These are phyloP conservation scores for Hyperopisus bebe DNA, from an alignment of 2,113 vertebrate species.

Conservation along the genomic window DNA sequence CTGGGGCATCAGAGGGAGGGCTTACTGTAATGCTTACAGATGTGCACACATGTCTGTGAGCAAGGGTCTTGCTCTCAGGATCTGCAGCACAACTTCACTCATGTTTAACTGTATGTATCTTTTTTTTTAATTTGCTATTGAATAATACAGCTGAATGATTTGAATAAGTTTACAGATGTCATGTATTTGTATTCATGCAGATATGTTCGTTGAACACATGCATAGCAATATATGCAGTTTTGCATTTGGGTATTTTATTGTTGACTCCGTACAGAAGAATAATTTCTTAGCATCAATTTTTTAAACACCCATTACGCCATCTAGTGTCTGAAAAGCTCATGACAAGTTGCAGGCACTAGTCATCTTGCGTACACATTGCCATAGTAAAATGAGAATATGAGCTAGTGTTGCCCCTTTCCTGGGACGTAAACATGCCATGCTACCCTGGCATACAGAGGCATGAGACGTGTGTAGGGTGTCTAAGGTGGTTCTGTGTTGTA, in stretches of 20 bases:
- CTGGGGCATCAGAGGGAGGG: background rate
- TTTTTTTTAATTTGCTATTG: background rate
- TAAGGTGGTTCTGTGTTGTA: background rate
- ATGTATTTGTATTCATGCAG: background rate
- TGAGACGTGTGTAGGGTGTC: background rate
- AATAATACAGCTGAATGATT: background rate
- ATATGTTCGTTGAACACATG: background rate
- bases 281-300: background rate
- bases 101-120: background rate
- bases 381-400: background rate
- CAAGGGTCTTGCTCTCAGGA: background rate
- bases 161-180: background rate
- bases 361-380: background rate
- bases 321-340: background rate
- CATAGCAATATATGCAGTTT: background rate
- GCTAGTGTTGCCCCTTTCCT: background rate
- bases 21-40: background rate
- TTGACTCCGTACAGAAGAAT: background rate
- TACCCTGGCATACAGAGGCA: background rate
- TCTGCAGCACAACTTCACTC: background rate
- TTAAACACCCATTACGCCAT: background rate
- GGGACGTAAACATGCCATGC: background rate
- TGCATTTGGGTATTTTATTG: background rate
- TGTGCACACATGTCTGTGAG: background rate
- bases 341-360: background rate